Evolutionary conservation across 2,113 vertebrate genomes (phyloP).

Genomic region (Coptodon rendalli): DNA sequence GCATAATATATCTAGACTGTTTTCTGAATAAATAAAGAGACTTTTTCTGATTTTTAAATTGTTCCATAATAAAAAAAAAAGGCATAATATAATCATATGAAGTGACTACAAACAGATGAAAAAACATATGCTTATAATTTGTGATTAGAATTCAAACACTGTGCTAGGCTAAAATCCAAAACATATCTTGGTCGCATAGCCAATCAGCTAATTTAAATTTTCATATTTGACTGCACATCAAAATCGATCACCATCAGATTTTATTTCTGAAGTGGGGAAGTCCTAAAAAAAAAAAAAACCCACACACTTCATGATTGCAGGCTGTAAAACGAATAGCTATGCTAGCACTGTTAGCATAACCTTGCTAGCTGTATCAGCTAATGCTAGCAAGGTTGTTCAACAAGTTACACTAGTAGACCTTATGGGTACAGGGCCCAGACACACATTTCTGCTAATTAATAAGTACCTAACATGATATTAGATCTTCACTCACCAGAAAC

Average conservation of each 20-base stretch:
- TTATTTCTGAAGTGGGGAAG: not conserved
- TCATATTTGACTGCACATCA: not conserved
- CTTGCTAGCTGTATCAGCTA: not conserved
- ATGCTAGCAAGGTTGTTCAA: not conserved
- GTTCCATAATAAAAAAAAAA: not conserved
- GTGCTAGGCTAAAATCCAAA: not conserved
- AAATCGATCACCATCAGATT: not conserved
- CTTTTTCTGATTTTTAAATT: not conserved
- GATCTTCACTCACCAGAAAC: not conserved
- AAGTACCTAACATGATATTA: not conserved
- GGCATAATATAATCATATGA: not conserved
- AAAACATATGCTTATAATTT: not conserved
- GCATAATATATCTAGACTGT: not conserved
- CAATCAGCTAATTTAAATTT: not conserved
- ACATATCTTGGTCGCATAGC: not conserved
- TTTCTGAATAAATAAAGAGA: not conserved
- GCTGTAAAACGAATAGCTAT: not conserved
- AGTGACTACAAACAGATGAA: not conserved
- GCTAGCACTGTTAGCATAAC: not conserved
- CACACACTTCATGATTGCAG: not conserved
- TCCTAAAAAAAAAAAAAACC: accelerated
- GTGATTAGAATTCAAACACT: not conserved
- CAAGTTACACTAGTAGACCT: not conserved
- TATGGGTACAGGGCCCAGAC: not conserved
- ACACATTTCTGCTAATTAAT: not conserved